These are phyloP conservation scores for Cetoscarus ocellatus DNA, from an alignment of 2,797 vertebrate species.

Conservation along the genomic window DNA sequence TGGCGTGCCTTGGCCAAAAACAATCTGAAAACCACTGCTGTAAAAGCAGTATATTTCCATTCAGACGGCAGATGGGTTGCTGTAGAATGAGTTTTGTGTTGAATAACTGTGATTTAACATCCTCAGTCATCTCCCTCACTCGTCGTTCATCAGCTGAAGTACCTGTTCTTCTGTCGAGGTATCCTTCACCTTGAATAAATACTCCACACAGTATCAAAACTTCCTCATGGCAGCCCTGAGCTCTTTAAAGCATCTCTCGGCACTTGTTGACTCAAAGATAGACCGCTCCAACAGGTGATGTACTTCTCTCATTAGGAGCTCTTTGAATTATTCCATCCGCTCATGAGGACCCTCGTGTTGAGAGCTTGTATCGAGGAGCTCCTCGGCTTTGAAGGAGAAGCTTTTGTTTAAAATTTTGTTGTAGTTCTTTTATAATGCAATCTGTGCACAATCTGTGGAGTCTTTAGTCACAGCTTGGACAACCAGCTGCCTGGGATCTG, in stretches of 20 bases:
- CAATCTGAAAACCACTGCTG: too few species aligned
- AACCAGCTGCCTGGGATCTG: conserved; percentile 20
- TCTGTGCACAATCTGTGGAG: conserved; percentile 8
- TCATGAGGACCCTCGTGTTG: conserved; percentile 14
- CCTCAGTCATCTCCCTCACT: too few species aligned
- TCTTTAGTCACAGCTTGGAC: conserved; percentile 16
- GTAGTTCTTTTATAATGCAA: conserved; percentile 5
- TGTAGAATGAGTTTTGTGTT: too few species aligned
- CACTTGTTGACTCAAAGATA: conserved; percentile 1
- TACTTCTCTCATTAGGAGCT: conserved; percentile 9
- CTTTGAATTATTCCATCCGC: conserved; percentile 23
- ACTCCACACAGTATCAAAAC: too few species aligned
- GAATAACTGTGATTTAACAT: too few species aligned
- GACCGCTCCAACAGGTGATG: conserved; percentile 12
- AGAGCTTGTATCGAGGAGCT: conserved; percentile 17
- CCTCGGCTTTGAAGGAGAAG: conserved; percentile 31
- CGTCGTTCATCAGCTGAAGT: too few species aligned
- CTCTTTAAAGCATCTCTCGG: not conserved
- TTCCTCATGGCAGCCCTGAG: not conserved
- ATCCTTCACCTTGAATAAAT: too few species aligned
- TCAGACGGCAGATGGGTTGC: too few species aligned
- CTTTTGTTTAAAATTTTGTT: conserved; percentile 20
- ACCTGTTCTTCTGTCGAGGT: too few species aligned
- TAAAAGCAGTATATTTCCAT: too few species aligned
- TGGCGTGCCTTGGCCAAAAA: too few species aligned